Base-by-base conservation (phyloP, 30 jellyfish, hydroid and myxozoan genomes). In the Catostylus mosaicus region DNA sequence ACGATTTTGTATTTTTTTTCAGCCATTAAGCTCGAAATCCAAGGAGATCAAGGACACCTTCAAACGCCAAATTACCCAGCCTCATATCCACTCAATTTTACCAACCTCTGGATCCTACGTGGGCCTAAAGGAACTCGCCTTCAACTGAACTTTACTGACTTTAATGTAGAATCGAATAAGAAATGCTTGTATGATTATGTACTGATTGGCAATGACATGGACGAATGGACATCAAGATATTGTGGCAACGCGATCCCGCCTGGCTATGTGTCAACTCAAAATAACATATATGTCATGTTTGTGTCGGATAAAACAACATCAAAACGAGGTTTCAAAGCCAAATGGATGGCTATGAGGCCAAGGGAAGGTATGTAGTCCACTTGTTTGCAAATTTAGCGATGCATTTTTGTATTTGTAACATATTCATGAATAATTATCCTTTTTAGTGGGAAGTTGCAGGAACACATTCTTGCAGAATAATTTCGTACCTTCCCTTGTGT, bases 121-220 rank as follows among this genome's bases (percentile, higher is more conserved):
- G 59, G 71, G 45, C 81, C 89, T 35, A 27, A 46, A 20, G 52
- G 52, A 4, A 20, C 80, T 20, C 9, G 43, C n/a, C 43, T 78
- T 6, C 79, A 61, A 37, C 82, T 78, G 69, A 78, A 78, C 32
- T 78, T 78, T 31, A 78, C 89, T 3, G 82, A 43, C 30, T 78
- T 78, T 67, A 30, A 64, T 8, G 37, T 78, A 29, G 89, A 78
- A 38, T 30, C 61, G 12, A 78, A 78, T 82, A 78, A 78, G 71
- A 78, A 78, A 45, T 78, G 89, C 54, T 34, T 78, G 22, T 78
- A 78, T 45, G 89, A 78, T 23, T 63, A 61, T 56, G 81, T 78
- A 22, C 8, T 38, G 40, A 43, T 78, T 0, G 56, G 73, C 22
- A 65, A 65, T 29, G 47, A 3, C 50, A 23, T 2, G 4, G 74